phyloP scores from a whole-genome alignment of 2,888 invertebrate genomes.

The Acronicta leporina region DNA sequence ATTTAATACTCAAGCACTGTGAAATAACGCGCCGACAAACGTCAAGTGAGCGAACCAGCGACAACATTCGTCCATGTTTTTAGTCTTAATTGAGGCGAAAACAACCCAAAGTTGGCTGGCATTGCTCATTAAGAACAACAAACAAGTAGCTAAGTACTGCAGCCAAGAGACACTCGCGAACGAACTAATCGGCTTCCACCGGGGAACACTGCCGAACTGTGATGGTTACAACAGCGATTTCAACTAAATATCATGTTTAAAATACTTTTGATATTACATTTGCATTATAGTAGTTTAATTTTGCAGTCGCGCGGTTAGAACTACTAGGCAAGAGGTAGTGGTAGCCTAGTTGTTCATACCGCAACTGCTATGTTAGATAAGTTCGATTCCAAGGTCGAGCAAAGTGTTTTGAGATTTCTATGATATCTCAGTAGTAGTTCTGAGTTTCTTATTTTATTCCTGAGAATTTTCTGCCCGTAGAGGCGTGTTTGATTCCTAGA shows the following conservation, averaged over 20 bases:
- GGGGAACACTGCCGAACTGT: slow-evolving; percentile 59
- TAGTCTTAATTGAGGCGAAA: slow-evolving; percentile 86
- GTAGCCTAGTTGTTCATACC: too few species aligned
- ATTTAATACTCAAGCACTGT: slow-evolving; percentile 41
- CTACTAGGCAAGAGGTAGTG: too few species aligned
- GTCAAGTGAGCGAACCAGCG: slow-evolving; percentile 64
- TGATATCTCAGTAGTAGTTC: too few species aligned
- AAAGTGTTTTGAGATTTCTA: too few species aligned
- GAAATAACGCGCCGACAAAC: slow-evolving; percentile 36
- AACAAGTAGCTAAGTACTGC: slow-evolving; percentile 85
- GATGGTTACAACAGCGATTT: slow-evolving; percentile 61
- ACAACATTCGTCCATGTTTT: slow-evolving; percentile 83
- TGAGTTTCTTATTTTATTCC: too few species aligned
- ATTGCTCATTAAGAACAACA: slow-evolving; percentile 87
- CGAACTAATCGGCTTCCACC: slow-evolving; percentile 84
- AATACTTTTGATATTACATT: slow-evolving; percentile 37
- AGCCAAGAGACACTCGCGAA: slow-evolving; percentile 70
- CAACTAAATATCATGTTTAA: slow-evolving; percentile 60
- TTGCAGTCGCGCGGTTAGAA: too few species aligned
- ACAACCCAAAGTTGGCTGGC: slow-evolving; percentile 84
- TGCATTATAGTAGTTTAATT: too few species aligned
- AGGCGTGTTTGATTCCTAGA: too few species aligned
- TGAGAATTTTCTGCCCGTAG: too few species aligned
- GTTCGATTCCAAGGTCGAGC: too few species aligned
- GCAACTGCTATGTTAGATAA: too few species aligned